phyloP scores from a whole-genome alignment of 1,140 invertebrate species.

The Mizuhopecten yessoensis region DNA sequence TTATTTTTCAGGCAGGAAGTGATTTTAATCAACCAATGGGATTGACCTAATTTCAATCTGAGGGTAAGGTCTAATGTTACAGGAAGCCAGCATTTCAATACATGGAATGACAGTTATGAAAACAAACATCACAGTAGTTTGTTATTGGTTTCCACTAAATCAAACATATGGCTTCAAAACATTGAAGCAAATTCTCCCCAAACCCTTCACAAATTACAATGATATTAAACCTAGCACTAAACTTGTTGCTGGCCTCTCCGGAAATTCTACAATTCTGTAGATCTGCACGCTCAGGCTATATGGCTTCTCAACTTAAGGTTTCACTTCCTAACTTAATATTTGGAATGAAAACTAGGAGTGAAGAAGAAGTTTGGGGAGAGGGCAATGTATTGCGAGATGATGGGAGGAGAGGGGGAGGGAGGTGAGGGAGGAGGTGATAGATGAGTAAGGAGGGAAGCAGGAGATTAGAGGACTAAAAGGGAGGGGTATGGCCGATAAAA shows the following conservation, averaged over 20 bases:
- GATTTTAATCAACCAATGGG: constrained; percentile 4
- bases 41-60: neutral
- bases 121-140: constrained; percentile 28
- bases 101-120: constrained; percentile 17
- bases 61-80: neutral
- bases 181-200: neutral
- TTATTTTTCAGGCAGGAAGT: neutral
- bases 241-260: constrained; percentile 22
- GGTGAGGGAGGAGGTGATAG: too few relatives aligned
- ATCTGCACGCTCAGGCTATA: neutral
- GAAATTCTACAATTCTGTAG: constrained; percentile 15
- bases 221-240: neutral
- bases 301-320: neutral
- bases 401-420: too few relatives aligned
- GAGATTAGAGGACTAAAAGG: too few relatives aligned
- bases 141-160: too few relatives aligned
- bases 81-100: neutral
- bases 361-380: neutral
- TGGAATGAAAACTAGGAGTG: neutral
- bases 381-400: too few relatives aligned
- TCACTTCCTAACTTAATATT: constrained; percentile 9
- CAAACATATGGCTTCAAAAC: constrained; percentile 4
- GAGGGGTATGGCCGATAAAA: too few relatives aligned
- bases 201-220: neutral
- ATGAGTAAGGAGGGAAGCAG: too few relatives aligned